Conservation (phyloP, 2,888 invertebrate genomes). For the Agonopterix subpropinquella region DNA sequence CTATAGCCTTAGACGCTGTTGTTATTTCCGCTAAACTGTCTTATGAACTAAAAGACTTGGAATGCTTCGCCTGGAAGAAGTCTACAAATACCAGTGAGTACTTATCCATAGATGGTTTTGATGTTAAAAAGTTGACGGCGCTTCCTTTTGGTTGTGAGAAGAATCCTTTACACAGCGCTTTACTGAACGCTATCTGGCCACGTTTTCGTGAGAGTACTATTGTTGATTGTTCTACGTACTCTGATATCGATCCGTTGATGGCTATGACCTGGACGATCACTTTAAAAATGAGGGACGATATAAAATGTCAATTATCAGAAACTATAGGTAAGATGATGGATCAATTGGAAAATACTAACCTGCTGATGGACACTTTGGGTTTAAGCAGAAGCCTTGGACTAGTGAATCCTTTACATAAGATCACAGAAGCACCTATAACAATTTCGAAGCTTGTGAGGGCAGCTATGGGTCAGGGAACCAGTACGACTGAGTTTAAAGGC, state of each 20-base stretch:
- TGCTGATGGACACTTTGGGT: conserved; percentile 66
- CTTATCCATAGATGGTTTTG: conserved; percentile 65
- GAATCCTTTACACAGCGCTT: conserved; percentile 86
- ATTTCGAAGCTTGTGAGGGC: conserved; percentile 76
- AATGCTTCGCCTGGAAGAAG: conserved; percentile 78
- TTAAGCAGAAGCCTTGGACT: conserved; percentile 63
- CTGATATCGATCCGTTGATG: conserved; percentile 88
- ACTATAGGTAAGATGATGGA: conserved; percentile 83
- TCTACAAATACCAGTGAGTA: conserved; percentile 59
- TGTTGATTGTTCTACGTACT: conserved; percentile 90
- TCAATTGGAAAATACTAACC: conserved; percentile 72
- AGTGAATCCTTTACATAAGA: conserved; percentile 78
- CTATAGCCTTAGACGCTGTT: conserved; percentile 77
- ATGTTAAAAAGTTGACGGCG: conserved; percentile 60
- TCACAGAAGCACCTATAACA: conserved; percentile 87
- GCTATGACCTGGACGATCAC: conserved; percentile 88
- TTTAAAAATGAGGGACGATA: conserved; percentile 79
- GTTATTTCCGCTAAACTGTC: conserved; percentile 84
- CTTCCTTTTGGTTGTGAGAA: conserved; percentile 91
- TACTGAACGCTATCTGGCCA: conserved; percentile 90
- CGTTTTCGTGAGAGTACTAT: conserved; percentile 89
- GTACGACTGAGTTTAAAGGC: conserved; percentile 78
- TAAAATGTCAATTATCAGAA: conserved; percentile 85
- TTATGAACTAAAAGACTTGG: conserved; percentile 79
- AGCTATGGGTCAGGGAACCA: conserved; percentile 66